Percentiles rank a stretch among this genome's conserved stretches.
These are phyloP conservation scores for Drosophila hydei DNA, from an alignment of 1,140 invertebrate genomes.

Conservation along the genomic window DNA sequence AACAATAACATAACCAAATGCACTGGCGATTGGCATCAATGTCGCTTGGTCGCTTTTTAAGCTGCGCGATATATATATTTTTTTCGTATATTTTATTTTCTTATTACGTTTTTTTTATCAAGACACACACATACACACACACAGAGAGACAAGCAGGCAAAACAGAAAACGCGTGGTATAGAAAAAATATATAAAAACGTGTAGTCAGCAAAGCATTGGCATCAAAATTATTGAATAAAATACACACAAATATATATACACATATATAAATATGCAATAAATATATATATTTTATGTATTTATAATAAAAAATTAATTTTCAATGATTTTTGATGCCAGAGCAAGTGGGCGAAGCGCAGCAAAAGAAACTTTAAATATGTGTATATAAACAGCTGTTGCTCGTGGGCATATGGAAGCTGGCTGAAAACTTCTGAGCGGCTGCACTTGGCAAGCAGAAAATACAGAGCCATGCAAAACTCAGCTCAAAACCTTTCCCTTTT, in stretches of 20 bases:
- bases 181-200: conserved; percentile 47
- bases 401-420: conserved; percentile 12
- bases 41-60: conserved; percentile 77
- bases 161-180: conserved; percentile 67
- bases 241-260: conserved; percentile 5
- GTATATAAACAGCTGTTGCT: conserved; percentile 46
- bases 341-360: conserved; percentile 45
- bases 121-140: conserved; percentile 36
- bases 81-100: conserved; percentile 41
- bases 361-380: conserved; percentile 2
- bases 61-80: conserved; percentile 27
- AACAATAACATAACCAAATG: conserved; percentile 51
- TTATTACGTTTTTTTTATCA: conserved; percentile 35
- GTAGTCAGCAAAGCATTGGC: conserved; percentile 60
- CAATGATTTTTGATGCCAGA: conserved; percentile 52
- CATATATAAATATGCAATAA: not conserved
- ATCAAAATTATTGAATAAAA: conserved; percentile 65
- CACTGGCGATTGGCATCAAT: conserved; percentile 73
- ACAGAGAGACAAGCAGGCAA: conserved; percentile 33
- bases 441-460: conserved; percentile 45
- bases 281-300: conserved; percentile 11
- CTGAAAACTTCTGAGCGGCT: conserved; percentile 33
- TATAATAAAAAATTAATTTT: conserved; percentile 36
- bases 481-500: conserved; percentile 63
- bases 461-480: conserved; percentile 19